Percentiles rank a stretch among this genome's conserved stretches.
phyloP scores from a whole-genome alignment of 2,797 vertebrate species.

The Melanitta fusca region DNA sequence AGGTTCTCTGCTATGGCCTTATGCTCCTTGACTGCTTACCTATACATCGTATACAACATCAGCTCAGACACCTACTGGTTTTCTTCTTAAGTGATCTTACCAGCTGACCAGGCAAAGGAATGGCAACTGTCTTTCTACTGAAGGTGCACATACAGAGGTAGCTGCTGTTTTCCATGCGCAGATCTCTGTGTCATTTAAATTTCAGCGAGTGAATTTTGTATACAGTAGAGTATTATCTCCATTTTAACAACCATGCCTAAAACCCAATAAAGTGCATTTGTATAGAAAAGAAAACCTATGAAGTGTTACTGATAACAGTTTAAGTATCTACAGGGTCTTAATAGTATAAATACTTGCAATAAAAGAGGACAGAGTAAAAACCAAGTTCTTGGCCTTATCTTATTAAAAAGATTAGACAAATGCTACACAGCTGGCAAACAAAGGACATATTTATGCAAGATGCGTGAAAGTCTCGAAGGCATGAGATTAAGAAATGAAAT shows the following conservation, averaged over 20 bases:
- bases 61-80: not conserved
- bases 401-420: conserved; percentile 42
- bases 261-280: not conserved
- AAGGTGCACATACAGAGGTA: not conserved
- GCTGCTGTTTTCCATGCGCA: not conserved
- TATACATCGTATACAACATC: accelerated
- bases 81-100: not conserved
- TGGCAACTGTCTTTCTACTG: not conserved
- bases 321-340: conserved; percentile 16
- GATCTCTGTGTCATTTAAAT: not conserved
- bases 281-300: not conserved
- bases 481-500: conserved; percentile 29
- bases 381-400: conserved; percentile 13
- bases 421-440: conserved; percentile 11
- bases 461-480: not conserved
- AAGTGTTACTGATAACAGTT: conserved; percentile 21
- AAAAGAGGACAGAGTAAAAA: conserved; percentile 7
- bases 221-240: not conserved
- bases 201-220: not conserved
- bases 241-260: conserved; percentile 6
- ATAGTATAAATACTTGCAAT: not conserved
- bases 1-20: not conserved
- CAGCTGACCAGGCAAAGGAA: not conserved
- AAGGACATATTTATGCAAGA: conserved; percentile 16
- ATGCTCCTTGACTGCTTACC: not conserved